Evolutionary conservation across 2,888 invertebrate genomes (phyloP).

Genomic region (Ypsolopha scabrella): DNA sequence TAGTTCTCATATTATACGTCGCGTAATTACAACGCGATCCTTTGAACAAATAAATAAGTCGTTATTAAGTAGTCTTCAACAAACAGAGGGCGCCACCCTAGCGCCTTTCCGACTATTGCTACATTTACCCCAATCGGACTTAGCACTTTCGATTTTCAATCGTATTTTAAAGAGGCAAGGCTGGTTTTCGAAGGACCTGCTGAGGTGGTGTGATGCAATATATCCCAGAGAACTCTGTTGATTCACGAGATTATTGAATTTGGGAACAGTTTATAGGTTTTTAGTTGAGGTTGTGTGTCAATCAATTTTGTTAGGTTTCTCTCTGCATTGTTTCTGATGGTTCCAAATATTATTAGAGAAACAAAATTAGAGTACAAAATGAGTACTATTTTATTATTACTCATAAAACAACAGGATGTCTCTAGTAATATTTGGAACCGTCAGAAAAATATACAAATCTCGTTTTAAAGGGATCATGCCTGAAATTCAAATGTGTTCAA

Average conservation of each 20-base stretch:
- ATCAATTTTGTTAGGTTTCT: too few relatives aligned
- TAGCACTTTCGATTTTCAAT: slow-evolving; percentile 12
- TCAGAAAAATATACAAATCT: too few relatives aligned
- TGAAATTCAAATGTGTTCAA: too few relatives aligned
- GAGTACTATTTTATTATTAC: too few relatives aligned
- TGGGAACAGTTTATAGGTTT: background rate
- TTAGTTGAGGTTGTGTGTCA: too few relatives aligned
- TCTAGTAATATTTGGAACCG: too few relatives aligned
- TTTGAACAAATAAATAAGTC: slow-evolving; percentile 51
- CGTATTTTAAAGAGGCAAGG: slow-evolving; percentile 8
- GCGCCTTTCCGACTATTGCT: slow-evolving; percentile 5
- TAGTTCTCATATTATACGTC: slow-evolving; percentile 45
- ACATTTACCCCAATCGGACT: slow-evolving; percentile 9
- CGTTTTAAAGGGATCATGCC: too few relatives aligned
- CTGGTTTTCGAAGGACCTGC: background rate
- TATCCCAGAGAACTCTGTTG: background rate
- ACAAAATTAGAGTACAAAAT: too few relatives aligned
- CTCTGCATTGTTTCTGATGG: too few relatives aligned
- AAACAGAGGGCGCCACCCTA: slow-evolving; percentile 33
- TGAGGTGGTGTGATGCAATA: background rate
- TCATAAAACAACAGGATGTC: too few relatives aligned
- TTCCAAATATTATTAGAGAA: too few relatives aligned
- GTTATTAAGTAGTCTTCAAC: slow-evolving; percentile 43
- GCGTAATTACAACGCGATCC: slow-evolving; percentile 42
- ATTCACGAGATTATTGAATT: slow-evolving; percentile 3